Evolutionary conservation across 2,797 vertebrate species (phyloP).

Genomic region (Lepilemur ruficaudatus): DNA sequence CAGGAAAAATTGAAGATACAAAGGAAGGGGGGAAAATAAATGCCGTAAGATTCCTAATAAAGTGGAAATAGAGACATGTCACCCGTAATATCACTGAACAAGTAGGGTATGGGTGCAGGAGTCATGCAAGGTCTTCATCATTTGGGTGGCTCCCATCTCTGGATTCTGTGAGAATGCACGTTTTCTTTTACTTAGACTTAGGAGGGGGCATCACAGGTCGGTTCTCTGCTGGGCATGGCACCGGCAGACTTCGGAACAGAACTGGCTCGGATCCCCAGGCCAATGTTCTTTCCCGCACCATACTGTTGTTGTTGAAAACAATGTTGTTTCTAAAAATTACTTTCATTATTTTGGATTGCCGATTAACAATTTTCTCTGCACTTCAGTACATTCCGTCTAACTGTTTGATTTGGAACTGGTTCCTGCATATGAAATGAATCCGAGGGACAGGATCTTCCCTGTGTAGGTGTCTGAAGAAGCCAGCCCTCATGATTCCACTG

Average conservation of each 20-base stretch:
- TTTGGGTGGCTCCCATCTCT: not conserved
- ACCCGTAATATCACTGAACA: not conserved
- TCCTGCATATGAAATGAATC: conserved; percentile 28
- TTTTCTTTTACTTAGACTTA: not conserved
- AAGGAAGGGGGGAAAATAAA: not conserved
- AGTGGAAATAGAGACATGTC: not conserved
- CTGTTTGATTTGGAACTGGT: not conserved
- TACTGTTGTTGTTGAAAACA: conserved; percentile 24
- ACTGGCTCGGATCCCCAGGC: not conserved
- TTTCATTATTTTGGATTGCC: conserved; percentile 24
- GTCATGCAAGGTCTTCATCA: not conserved
- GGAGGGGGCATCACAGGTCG: not conserved
- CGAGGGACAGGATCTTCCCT: not conserved
- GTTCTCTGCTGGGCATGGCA: not conserved
- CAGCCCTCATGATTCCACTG: not conserved
- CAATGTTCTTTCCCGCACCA: not conserved
- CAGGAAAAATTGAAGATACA: not conserved
- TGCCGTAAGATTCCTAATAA: not conserved
- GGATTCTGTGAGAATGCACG: not conserved
- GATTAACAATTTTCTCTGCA: conserved; percentile 32
- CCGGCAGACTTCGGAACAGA: conserved; percentile 1
- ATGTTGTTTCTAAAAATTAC: conserved; percentile 11
- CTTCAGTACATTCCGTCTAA: conserved; percentile 15
- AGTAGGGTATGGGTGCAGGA: not conserved
- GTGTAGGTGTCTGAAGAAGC: not conserved